Evolutionary conservation across 2,888 invertebrate genomes (phyloP).

Genomic region (Dendrolimus pini): DNA sequence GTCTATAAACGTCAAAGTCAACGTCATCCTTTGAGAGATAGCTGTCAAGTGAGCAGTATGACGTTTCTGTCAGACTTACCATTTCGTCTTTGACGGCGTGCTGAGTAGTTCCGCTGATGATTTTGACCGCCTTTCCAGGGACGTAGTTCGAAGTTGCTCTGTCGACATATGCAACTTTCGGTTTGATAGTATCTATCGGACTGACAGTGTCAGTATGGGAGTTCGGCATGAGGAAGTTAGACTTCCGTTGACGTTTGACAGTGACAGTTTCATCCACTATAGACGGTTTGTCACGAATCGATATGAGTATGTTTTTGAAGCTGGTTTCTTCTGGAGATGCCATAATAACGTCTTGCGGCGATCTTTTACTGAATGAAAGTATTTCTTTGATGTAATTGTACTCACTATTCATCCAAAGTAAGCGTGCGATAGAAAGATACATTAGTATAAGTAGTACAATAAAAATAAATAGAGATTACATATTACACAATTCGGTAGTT

Average conservation of each 20-base stretch:
- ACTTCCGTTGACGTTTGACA: conserved; percentile 48
- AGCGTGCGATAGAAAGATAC: conserved; percentile 24
- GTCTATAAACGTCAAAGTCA: conserved; percentile 45
- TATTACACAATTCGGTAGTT: no score
- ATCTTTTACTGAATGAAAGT: conserved; percentile 48
- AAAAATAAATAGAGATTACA: no score
- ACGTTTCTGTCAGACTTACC: conserved; percentile 54
- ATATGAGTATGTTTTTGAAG: conserved; percentile 64
- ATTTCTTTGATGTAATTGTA: conserved; percentile 51
- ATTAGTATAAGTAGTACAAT: conserved; percentile 7
- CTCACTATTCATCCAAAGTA: conserved; percentile 60
- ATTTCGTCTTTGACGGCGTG: conserved; percentile 52
- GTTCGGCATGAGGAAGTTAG: conserved; percentile 51
- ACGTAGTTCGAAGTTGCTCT: conserved; percentile 58
- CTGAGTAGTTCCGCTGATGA: conserved; percentile 73
- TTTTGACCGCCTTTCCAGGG: conserved; percentile 86
- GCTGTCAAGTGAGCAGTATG: conserved; percentile 72
- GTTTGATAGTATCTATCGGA: conserved; percentile 44
- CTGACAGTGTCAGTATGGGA: conserved; percentile 50
- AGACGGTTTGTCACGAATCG: conserved; percentile 54
- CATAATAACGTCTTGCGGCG: conserved; percentile 71
- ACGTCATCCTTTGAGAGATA: conserved; percentile 65
- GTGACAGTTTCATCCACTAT: conserved; percentile 56
- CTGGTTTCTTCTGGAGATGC: conserved; percentile 60
- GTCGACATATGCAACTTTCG: conserved; percentile 63